Base-by-base conservation (phyloP, 2,113 vertebrate genomes). In the Marcusenius ussheri region DNA sequence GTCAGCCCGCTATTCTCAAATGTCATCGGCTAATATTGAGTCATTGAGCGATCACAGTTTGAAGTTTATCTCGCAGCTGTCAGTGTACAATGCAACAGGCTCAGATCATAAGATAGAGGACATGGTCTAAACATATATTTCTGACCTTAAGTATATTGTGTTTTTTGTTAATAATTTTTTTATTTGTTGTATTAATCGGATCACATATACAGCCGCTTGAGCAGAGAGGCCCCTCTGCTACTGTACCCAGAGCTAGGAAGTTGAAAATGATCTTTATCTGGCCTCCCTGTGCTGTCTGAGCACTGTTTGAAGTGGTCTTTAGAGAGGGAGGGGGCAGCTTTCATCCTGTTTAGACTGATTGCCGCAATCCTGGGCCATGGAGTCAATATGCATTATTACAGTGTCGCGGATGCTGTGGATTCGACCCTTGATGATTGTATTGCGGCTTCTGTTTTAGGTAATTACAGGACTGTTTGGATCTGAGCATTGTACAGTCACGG, bases 351-450 rank as follows among this genome's bases (percentile, higher is more conserved):
- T 51, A 83, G 62, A 89, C 35, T 89, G 88, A 89, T 89, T 47
- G 66, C 70, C 15, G 31, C 70, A 83, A 89, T 89, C 31, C 27
- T 17, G 17, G 21, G 49, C 88, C 47, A n/a, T 31, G 6, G 42
- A 89, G 88, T 83, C 88, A 89, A 83, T 89, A 89, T 83, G 49
- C 88, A 89, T 89, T 89, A 83, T 89, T 83, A 10, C 80, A 35
- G 49, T 24, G 51, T 21, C 9, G 31, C 24, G 3, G 74, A 51
- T 5, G 24, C 21, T 53, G 74, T 17, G 62, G 9, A 46, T 80
- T 53, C 74, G 13, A 45, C 35, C 42, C 58, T 45, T 45, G 49
- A 42, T 24, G 9, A 49, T 21, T 42, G 50, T 56, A 35, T 83
- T 42, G 66, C 19, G 49, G 47, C 88, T 83, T 89, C 49, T 31